Evolutionary conservation across 1,140 invertebrate genomes (phyloP).

Genomic region (Manduca sexta): DNA sequence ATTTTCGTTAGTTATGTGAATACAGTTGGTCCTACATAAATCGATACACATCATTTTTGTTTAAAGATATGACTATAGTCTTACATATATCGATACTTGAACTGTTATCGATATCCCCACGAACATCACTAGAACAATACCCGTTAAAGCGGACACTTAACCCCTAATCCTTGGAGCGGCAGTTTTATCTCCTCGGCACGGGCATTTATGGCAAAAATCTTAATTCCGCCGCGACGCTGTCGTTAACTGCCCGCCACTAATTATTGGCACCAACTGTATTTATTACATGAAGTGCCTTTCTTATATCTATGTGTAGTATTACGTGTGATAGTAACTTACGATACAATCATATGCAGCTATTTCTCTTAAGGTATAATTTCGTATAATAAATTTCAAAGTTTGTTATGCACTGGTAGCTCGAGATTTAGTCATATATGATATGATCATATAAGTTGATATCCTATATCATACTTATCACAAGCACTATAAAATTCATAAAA

Average conservation of each 20-base stretch:
- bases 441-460: conserved; percentile 3
- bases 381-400: neutral
- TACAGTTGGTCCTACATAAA: too few species aligned
- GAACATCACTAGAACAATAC: conserved; percentile 46
- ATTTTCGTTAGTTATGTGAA: too few species aligned
- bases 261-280: conserved; percentile 62
- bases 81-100: too few species aligned
- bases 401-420: neutral
- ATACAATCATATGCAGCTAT: neutral
- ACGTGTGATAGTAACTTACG: neutral
- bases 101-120: conserved; percentile 17
- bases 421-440: too few species aligned
- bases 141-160: conserved; percentile 70
- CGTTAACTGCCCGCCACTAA: conserved; percentile 68
- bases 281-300: conserved; percentile 41
- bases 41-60: too few species aligned
- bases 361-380: neutral
- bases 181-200: conserved; percentile 46
- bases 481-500: too few species aligned
- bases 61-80: too few species aligned
- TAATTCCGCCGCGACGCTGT: conserved; percentile 56
- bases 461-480: neutral
- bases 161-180: conserved; percentile 63
- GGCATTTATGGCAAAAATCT: conserved; percentile 71
- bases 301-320: too few species aligned